Base-by-base conservation (phyloP, 2,797 vertebrate genomes). In the Centropyge bicolor region DNA sequence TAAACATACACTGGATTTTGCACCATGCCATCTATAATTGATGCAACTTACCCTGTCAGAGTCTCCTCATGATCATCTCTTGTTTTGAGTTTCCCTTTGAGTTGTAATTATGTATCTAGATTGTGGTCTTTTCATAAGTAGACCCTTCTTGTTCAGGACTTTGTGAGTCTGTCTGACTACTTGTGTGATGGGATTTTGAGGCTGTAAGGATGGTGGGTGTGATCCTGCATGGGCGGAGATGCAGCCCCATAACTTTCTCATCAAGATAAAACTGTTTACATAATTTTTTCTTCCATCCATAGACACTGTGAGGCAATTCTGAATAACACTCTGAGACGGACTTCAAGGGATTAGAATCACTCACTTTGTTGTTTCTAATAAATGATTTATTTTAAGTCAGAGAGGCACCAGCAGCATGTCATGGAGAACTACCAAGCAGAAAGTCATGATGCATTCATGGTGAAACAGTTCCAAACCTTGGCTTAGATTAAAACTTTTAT, bases 211-310 rank as follows among this genome's bases (percentile, higher is more conserved):
- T 22, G 60, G 84, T 92, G 91, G 91, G 91, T 88, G 92, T 91
- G 89, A 89, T 81, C 68, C 68, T 46, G 27, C 27, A 31, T 31
- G 85, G 90, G 92, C 83, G 86, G 89, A 83, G 89, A 89, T 79
- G 87, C 56, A 81, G 57, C 62, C 27, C 27, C 55, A 36, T 67
- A 46, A 71, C 43, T 76, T 69, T 81, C 65, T 79, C 54, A 87
- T 89, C 82, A 73, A 91, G 83, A 90, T 90, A 67, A 86, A 78
- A 64, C 38, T 80, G 90, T 89, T 89, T 76, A 88, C 73, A 79
- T n/a, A 77, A 74, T 19, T 20, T 35, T 61, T 59, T 79, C 72
- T 79, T 85, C 76, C 78, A 87, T 86, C 86, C 81, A 60, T 49
- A 76, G 36, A 51, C 22, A 70, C 5, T 1, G 24, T 55, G 54